A percentile compares a stretch with the other conserved stretches of the same genome.
These are phyloP conservation scores for Glossophaga mutica DNA, from an alignment of 2,797 vertebrate species.

Conservation along the genomic window DNA sequence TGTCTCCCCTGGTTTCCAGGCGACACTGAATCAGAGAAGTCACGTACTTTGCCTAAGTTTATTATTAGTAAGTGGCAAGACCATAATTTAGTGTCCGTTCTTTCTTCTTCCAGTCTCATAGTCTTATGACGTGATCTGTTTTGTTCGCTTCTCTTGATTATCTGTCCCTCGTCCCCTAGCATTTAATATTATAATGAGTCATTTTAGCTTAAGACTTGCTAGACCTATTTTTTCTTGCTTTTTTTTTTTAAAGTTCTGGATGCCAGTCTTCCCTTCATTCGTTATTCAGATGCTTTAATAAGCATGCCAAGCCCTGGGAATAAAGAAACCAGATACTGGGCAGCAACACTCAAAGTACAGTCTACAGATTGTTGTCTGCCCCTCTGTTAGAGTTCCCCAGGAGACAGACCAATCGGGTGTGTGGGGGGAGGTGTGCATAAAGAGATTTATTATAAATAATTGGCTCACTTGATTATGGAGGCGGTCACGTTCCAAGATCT, in stretches of 20 bases:
- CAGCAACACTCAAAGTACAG: not conserved
- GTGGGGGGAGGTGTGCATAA: rapidly evolving
- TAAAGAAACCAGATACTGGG: not conserved
- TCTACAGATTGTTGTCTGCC: rapidly evolving
- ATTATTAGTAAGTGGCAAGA: not conserved
- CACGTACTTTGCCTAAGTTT: not conserved
- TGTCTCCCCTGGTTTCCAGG: not conserved
- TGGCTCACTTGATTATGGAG: not conserved
- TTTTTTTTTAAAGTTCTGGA: not conserved
- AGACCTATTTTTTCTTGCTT: not conserved
- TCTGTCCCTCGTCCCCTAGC: not conserved
- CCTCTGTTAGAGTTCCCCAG: not conserved
- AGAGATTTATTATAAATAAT: not conserved
- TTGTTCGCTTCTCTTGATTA: not conserved
- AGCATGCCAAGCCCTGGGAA: too few relatives aligned
- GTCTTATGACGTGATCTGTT: not conserved
- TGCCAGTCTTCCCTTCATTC: not conserved
- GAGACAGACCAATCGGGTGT: not conserved
- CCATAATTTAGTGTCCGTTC: not conserved
- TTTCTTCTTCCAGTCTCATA: not conserved
- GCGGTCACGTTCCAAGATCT: not conserved
- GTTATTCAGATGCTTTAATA: not conserved
- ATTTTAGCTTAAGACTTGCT: not conserved
- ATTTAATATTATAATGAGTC: not conserved
- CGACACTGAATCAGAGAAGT: not conserved